Base-by-base conservation (phyloP, 1,140 invertebrate genomes). In the Triops longicaudatus region DNA sequence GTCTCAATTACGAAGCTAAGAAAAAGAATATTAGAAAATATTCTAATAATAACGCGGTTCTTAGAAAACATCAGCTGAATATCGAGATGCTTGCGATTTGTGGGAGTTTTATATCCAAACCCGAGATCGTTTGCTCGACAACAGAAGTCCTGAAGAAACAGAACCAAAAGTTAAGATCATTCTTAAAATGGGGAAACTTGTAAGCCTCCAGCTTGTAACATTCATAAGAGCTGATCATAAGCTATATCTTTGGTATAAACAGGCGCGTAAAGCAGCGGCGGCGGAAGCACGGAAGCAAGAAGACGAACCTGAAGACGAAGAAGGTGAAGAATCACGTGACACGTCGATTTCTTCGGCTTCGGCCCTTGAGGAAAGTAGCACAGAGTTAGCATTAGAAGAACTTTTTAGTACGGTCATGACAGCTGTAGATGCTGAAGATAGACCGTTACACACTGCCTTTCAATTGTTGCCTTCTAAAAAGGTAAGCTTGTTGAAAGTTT, bases 401-500 rank as follows among this genome's bases (percentile, higher is more conserved):
- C 85, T 96, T 11, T 95, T 95, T 83, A 88, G 89, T 72, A 88
- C 93, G 73, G 90, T 98, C 11, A 92, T 93, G 87, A 88, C 88
- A 22, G 91, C 93, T 26, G 89, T 88, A 44, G 89, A 93, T 81
- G 84, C 86, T 44, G 94, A 95, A 79, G 92, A 93, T 72, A 87
- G 93, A 17, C 86, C 90, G 0, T 86, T 98, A 22, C 91, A 95
- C 83, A 88, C 89, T 26, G 90, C 90, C 80, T 98, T 98, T 84
- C 93, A 96, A 83, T 87, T 97, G 27, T 86, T 98, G 73, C 96
- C 97, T 26, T 95, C 94, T 0, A 93, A 93, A 83, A 92, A 92
- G 81, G 84, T 88, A 63, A 0, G 81, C 78, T 63, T 50, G 77
- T 73, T 22, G n/a, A n/a, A n/a, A n/a, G 27, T 26, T 22, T n/a